A percentile compares a stretch with the other conserved stretches of the same genome.
Evolutionary conservation across 2,888 invertebrate species (phyloP).

Genomic region (Erebia aethiops): DNA sequence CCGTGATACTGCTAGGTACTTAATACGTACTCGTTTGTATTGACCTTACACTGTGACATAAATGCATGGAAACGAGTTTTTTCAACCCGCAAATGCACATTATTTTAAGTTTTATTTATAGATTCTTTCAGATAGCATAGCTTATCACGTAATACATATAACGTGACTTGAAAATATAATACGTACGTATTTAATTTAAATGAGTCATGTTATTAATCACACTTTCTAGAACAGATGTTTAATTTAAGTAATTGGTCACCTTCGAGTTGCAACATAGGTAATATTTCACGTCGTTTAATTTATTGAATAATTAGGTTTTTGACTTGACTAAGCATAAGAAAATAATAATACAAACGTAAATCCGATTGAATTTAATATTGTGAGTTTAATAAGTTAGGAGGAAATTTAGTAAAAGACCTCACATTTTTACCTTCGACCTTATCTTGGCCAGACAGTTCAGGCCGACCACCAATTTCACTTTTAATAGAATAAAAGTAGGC

Average conservation of each 20-base stretch:
- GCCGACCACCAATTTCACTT: neutral
- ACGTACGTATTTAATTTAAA: conserved; percentile 7
- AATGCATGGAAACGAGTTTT: conserved; percentile 38
- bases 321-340: neutral
- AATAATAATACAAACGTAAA: too few relatives aligned
- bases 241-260: neutral
- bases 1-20: conserved; percentile 31
- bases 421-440: too few relatives aligned
- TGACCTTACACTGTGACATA: conserved; percentile 45
- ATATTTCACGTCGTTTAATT: conserved; percentile 4
- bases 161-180: conserved; percentile 22
- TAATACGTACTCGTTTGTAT: conserved; percentile 39
- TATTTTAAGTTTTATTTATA: conserved; percentile 5
- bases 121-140: neutral
- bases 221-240: conserved; percentile 40
- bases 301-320: neutral
- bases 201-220: conserved; percentile 40
- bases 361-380: too few relatives aligned
- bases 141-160: conserved; percentile 14
- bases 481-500: neutral
- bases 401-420: too few relatives aligned
- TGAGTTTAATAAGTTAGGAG: too few relatives aligned
- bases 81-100: conserved; percentile 23
- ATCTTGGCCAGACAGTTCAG: neutral
- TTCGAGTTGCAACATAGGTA: conserved; percentile 12